Conservation (phyloP, 2,888 invertebrate species). For the Parnassius glacialis region DNA sequence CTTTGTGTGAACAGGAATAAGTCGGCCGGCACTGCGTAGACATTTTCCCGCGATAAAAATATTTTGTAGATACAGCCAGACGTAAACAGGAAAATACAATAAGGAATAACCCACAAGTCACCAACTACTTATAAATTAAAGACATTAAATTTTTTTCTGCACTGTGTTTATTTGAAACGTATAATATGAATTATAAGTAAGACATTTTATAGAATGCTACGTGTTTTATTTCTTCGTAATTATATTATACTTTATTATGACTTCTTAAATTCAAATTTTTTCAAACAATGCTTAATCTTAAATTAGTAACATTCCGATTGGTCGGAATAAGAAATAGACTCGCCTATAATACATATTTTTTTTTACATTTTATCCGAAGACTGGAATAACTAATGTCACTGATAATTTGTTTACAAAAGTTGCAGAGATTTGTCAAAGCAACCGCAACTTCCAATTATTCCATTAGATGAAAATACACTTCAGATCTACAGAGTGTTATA, state of each 20-base stretch:
- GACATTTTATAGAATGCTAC: slow-evolving; percentile 40
- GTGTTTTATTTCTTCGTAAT: slow-evolving; percentile 31
- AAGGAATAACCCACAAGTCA: too few species aligned
- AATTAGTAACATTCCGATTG: slow-evolving; percentile 25
- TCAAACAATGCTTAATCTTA: slow-evolving; percentile 17
- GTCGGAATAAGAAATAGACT: slow-evolving; percentile 1
- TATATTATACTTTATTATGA: slow-evolving; percentile 23
- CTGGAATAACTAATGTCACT: too few species aligned
- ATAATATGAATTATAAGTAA: slow-evolving; percentile 40
- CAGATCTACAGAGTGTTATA: not conserved
- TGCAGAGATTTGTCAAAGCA: not conserved
- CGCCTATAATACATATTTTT: too few species aligned
- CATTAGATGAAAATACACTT: not conserved
- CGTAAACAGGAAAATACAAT: too few species aligned
- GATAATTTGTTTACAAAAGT: not conserved
- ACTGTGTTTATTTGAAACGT: slow-evolving; percentile 44
- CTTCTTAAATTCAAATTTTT: slow-evolving; percentile 22
- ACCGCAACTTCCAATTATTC: not conserved
- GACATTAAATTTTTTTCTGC: slow-evolving; percentile 2
- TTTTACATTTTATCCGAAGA: too few species aligned
- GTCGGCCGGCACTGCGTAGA: too few species aligned
- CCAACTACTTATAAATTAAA: too few species aligned
- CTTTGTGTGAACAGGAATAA: too few species aligned
- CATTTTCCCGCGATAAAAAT: too few species aligned
- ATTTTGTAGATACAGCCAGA: too few species aligned